phyloP scores from a whole-genome alignment of 2,797 vertebrate species.

The Rachycentron canadum region DNA sequence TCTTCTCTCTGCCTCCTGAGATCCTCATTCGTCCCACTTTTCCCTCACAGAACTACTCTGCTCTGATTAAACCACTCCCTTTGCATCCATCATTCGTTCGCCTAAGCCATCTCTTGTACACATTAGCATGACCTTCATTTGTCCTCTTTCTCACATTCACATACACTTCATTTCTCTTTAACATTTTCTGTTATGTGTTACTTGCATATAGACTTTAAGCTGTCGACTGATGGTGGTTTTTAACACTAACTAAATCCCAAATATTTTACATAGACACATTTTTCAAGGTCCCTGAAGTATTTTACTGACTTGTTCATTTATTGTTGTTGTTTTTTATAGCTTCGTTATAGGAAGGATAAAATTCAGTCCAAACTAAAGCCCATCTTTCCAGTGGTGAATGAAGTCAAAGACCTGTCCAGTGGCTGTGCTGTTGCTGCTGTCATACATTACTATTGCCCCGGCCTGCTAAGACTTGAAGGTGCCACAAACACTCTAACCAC shows the following conservation, averaged over 20 bases:
- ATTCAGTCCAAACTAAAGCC: conserved; percentile 89
- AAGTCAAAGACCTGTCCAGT: conserved; percentile 90
- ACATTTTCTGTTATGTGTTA: not conserved
- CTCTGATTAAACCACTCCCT: conserved; percentile 43
- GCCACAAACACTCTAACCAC: conserved; percentile 25
- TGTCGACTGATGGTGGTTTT: conserved; percentile 18
- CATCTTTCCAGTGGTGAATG: conserved; percentile 88
- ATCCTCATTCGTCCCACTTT: conserved; percentile 69
- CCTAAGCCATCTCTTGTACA: conserved; percentile 16
- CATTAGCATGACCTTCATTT: conserved; percentile 56
- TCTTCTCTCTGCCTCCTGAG: conserved; percentile 46
- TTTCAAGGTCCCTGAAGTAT: conserved; percentile 4
- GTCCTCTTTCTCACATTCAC: conserved; percentile 11
- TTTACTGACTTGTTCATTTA: conserved; percentile 37
- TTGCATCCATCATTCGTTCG: conserved; percentile 43
- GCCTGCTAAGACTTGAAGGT: conserved; percentile 92
- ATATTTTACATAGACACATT: not conserved
- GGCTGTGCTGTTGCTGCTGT: conserved; percentile 91
- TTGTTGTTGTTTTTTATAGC: conserved; percentile 76
- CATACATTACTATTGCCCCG: conserved; percentile 93
- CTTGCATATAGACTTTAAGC: not conserved
- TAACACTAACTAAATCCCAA: conserved; percentile 10
- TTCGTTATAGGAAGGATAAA: conserved; percentile 94
- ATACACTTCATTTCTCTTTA: not conserved
- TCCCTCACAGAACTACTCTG: conserved; percentile 48